Evolutionary conservation across 1,140 invertebrate species (phyloP).

Genomic region (Artemia franciscana): DNA sequence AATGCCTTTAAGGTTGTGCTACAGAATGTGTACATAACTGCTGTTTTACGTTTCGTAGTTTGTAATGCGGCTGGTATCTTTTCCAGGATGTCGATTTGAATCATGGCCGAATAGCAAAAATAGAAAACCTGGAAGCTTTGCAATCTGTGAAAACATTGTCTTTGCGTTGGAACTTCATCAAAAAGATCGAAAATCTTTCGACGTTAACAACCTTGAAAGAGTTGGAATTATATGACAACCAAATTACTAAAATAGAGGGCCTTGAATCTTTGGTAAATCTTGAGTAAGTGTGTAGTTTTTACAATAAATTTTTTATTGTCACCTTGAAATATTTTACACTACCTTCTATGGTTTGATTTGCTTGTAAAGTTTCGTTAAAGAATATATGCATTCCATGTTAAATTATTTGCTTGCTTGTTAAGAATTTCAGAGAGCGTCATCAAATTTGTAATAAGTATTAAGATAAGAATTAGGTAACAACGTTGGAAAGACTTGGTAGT

Average conservation of each 20-base stretch:
- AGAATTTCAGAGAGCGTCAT: too few species aligned
- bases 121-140: constrained; percentile 55
- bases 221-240: constrained; percentile 90
- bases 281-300: constrained; percentile 39
- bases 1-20: too few species aligned
- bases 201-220: constrained; percentile 48
- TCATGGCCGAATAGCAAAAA: constrained; percentile 53
- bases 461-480: too few species aligned
- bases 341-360: neutral
- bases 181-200: constrained; percentile 69
- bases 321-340: neutral
- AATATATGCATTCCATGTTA: neutral
- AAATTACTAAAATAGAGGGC: constrained; percentile 72
- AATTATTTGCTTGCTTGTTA: too few species aligned
- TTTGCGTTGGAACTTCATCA: constrained; percentile 82
- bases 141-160: constrained; percentile 49
- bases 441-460: too few species aligned
- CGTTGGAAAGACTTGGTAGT: too few species aligned
- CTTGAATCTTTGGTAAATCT: constrained; percentile 63
- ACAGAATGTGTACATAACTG: too few species aligned
- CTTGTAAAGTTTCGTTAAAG: neutral
- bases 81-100: constrained; percentile 47
- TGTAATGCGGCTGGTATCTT: too few species aligned
- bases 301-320: neutral
- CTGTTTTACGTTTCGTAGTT: too few species aligned